A percentile compares a stretch with the other conserved stretches of the same genome.
These are phyloP conservation scores for Poecilia wingei DNA, from an alignment of 2,797 vertebrate species.

Conservation along the genomic window DNA sequence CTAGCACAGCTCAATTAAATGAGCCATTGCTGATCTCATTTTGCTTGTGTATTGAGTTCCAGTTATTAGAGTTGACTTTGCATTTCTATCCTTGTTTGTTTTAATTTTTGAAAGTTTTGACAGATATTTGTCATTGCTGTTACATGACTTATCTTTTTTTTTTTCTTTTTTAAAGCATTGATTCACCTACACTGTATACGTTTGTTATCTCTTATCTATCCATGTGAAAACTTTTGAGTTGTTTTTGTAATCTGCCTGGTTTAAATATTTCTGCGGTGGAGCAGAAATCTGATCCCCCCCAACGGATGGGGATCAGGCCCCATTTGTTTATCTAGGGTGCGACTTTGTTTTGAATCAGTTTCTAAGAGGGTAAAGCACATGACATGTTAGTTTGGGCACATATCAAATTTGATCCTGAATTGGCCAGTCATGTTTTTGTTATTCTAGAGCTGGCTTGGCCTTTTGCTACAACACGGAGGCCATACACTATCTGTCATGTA, in stretches of 20 bases:
- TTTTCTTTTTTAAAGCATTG: background rate
- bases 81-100: background rate
- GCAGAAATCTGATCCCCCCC: slow-evolving; percentile 1
- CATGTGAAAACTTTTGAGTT: slow-evolving; percentile 10
- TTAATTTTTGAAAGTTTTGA: background rate
- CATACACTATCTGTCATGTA: slow-evolving; percentile 1
- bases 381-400: slow-evolving; percentile 7
- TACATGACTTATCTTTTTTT: background rate
- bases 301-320: slow-evolving; percentile 7
- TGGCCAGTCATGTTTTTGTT: slow-evolving; percentile 14
- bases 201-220: slow-evolving; percentile 4
- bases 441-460: slow-evolving; percentile 6
- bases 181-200: background rate
- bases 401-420: slow-evolving; percentile 11
- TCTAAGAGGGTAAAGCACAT: slow-evolving; percentile 15
- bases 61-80: background rate
- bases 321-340: background rate
- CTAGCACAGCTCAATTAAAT: background rate
- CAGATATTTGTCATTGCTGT: background rate
- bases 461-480: slow-evolving; percentile 8
- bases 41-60: background rate
- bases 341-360: slow-evolving; percentile 1
- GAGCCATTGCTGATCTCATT: background rate
- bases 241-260: slow-evolving; percentile 15
- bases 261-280: slow-evolving; percentile 10